A percentile compares a stretch with the other conserved stretches of the same genome.
Evolutionary conservation across 2,888 invertebrate genomes (phyloP).

Genomic region (Imbricaverruca yamaguchii): DNA sequence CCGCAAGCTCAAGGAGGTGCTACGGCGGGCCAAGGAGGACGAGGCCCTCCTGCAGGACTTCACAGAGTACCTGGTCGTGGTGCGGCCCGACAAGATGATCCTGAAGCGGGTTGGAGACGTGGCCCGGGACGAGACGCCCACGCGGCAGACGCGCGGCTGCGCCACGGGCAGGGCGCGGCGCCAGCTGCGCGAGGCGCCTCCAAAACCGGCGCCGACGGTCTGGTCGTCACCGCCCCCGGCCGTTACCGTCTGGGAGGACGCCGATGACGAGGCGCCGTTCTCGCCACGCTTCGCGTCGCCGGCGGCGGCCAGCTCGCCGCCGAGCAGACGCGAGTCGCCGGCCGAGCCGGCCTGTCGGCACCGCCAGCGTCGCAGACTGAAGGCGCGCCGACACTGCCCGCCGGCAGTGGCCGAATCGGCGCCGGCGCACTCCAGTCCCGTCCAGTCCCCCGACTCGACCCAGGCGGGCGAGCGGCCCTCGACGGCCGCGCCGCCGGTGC

Average conservation of each 20-base stretch:
- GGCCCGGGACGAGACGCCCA: background rate
- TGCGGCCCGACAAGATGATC: constrained; percentile 21
- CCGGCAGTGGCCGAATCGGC: background rate
- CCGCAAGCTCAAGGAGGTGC: constrained; percentile 10
- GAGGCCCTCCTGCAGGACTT: constrained; percentile 6
- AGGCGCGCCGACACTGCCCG: background rate
- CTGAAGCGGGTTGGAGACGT: constrained; percentile 2
- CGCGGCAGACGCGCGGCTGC: background rate
- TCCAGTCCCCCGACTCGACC: constrained; percentile 15
- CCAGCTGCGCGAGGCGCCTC: background rate
- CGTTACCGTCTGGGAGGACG: background rate
- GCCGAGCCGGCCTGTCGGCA: background rate
- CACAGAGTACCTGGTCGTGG: constrained; percentile 1
- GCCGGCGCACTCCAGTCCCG: background rate
- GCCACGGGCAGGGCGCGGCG: background rate
- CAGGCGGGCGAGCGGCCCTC: background rate
- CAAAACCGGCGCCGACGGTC: background rate
- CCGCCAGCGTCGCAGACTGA: background rate
- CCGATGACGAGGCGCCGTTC: background rate
- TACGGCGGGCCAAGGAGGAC: constrained; percentile 12
- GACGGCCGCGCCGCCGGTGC: too few species aligned
- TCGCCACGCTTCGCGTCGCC: background rate
- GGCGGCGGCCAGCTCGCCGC: background rate
- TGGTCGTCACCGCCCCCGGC: background rate
- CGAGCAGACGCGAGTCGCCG: background rate